phyloP scores from a whole-genome alignment of 2,888 invertebrate genomes.

The Flabesymbios commensalis region DNA sequence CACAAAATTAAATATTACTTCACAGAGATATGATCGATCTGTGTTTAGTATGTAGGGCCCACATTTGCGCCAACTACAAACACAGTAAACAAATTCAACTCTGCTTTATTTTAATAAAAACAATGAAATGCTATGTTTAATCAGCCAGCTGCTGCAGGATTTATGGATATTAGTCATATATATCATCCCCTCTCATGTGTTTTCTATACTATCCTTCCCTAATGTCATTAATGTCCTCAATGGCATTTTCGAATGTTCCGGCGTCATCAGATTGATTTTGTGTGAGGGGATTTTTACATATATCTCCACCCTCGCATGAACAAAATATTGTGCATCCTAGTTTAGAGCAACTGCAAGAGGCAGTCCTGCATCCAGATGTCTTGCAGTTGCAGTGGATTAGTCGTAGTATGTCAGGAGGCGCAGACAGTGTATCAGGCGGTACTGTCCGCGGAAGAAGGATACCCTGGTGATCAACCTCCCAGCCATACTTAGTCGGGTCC shows the following conservation, averaged over 20 bases:
- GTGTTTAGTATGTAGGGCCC: no score
- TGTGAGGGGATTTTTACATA: slow-evolving; percentile 8
- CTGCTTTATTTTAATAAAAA: no score
- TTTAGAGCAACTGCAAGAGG: slow-evolving; percentile 7
- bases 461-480: not conserved
- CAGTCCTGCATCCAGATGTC: not conserved
- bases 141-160: no score
- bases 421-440: not conserved
- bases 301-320: slow-evolving; percentile 4
- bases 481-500: slow-evolving; percentile 7
- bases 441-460: slow-evolving; percentile 1
- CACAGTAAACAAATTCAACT: no score
- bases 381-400: slow-evolving; percentile 5
- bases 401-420: not conserved
- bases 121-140: no score
- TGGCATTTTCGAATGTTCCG: not conserved
- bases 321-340: slow-evolving; percentile 11
- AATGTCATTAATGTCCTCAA: slow-evolving; percentile 2
- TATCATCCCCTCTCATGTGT: no score
- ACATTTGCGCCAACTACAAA: no score
- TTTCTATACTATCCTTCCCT: not conserved
- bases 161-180: no score
- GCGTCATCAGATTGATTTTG: slow-evolving; percentile 3
- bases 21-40: no score
- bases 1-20: no score